Evolutionary conservation across 2,113 vertebrate species (phyloP), one percentile per base, ranked within the genome.

Genomic region (Tragelaphus scriptus): DNA sequence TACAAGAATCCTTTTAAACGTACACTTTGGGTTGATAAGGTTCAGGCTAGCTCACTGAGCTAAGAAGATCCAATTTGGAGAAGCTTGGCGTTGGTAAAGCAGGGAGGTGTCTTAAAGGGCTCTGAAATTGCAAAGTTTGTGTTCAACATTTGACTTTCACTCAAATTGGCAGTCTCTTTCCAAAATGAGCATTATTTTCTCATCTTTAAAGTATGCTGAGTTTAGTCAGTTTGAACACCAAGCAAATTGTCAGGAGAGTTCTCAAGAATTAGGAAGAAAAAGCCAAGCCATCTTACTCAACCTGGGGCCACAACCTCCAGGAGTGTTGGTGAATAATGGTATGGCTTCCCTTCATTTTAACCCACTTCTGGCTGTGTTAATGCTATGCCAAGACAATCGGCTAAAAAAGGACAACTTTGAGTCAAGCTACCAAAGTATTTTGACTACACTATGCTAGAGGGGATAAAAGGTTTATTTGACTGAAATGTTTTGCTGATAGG

Each of bases 181-280:
- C 71, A 91, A 90, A 96, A 49, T 30, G 53, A 86, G 40, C 40
- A 47, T 85, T 81, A 58, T 77, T 93, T 61, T 91, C 58, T 96
- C 86, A 92, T 95, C 88, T 96, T 86, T 80, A 56, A 79, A 87
- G 79, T 51, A 91, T 92, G 95, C 30, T 55, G 91, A 49, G 82
- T 90, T 97, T 81, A 86, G 40, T 90, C 21, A 58, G 21, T 80
- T 49, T 93, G 90, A 49, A 59, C 87, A 65, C 86, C 80, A 58
- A 95, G 85, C 56, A 75, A 94, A 90, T 23, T 86, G 87, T 49
- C 65, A 61, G 36, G n/a, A 79, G 63, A 89, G 3, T 88, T 95
- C 71, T 95, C 32, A 81, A 65, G 47, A 86, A 82, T 82, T 28
- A 85, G 49, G 63, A 90, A 40, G 95, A 91, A 95, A 88, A 94